Evolutionary conservation across 2,797 vertebrate species (phyloP).

Genomic region (Amblyraja radiata): DNA sequence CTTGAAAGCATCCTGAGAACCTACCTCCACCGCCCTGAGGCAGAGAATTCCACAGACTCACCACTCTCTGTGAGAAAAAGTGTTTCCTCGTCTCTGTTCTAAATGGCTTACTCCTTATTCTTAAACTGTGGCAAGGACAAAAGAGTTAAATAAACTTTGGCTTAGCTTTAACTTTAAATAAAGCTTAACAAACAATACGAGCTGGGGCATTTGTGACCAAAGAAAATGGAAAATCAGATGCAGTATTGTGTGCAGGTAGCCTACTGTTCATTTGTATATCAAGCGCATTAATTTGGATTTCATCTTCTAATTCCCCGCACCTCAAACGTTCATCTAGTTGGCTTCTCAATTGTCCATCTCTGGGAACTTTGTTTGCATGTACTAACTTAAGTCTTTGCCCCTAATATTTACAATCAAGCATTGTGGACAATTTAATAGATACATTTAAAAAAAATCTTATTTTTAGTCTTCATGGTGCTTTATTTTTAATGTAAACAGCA

Average conservation of each 20-base stretch:
- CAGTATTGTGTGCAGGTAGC: neutral
- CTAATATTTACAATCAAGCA: neutral
- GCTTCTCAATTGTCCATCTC: neutral
- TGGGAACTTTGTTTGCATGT: neutral
- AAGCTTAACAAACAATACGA: neutral
- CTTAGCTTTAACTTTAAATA: no score
- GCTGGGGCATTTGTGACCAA: neutral
- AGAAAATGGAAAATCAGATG: no score
- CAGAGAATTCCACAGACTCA: no score
- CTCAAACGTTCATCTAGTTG: neutral
- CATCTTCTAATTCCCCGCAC: neutral
- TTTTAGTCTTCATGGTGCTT: neutral
- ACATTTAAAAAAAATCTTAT: neutral
- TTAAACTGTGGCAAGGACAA: no score
- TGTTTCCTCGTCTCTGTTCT: no score
- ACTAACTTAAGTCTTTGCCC: neutral
- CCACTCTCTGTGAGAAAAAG: no score
- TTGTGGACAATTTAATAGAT: neutral
- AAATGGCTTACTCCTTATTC: no score
- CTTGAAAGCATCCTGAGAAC: no score
- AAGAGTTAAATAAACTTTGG: no score
- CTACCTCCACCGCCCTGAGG: no score
- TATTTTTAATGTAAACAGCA: neutral
- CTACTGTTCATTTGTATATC: neutral
- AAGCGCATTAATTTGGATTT: neutral